A percentile compares a stretch with the other conserved stretches of the same genome.
Conservation (phyloP, 2,888 invertebrate species). For the Nomada ferruginata region DNA sequence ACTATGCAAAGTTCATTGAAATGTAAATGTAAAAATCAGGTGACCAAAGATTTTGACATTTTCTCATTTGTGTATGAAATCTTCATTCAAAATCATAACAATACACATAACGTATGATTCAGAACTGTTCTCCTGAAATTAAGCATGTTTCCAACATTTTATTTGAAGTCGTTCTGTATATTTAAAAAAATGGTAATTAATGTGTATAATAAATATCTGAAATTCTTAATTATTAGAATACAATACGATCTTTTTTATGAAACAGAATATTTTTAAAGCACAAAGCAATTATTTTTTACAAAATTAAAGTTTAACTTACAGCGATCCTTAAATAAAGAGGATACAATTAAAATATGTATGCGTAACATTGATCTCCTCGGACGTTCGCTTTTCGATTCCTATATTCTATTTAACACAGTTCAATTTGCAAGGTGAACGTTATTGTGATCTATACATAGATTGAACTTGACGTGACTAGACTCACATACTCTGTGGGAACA, state of each 20-base stretch:
- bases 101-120: neutral
- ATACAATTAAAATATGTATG: neutral
- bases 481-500: slow-evolving; percentile 42
- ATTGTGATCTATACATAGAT: slow-evolving; percentile 45
- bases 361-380: neutral
- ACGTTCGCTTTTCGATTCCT: neutral
- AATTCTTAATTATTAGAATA: too few species aligned
- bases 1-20: neutral
- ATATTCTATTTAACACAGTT: neutral
- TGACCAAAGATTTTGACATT: neutral
- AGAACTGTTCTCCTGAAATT: neutral
- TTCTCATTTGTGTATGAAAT: neutral
- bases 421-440: slow-evolving; percentile 19
- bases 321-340: neutral
- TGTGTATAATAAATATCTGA: too few species aligned
- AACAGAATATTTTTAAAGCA: too few species aligned
- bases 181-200: too few species aligned
- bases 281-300: neutral
- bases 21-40: neutral
- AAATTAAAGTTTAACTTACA: neutral
- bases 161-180: too few species aligned
- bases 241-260: too few species aligned
- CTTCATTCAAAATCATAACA: neutral
- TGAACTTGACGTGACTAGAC: slow-evolving; percentile 55
- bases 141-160: neutral